Base-by-base conservation (phyloP, 2,113 vertebrate genomes). In the Hemichromis elongatus region DNA sequence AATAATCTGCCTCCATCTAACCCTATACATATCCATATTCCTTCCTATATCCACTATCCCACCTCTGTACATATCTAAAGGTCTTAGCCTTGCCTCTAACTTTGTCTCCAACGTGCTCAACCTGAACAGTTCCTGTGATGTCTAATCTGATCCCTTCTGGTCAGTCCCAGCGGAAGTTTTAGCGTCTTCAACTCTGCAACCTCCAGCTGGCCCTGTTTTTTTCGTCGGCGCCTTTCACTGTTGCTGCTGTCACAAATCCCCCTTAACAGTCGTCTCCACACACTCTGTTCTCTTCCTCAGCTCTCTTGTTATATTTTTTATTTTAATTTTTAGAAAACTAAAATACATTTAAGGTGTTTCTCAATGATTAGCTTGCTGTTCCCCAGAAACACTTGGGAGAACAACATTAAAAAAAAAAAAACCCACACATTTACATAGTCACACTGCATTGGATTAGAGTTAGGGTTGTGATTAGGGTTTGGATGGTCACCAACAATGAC, bases 211-310 rank as follows among this genome's bases (percentile, higher is more conserved):
- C 0, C 56, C 28, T 33, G 56, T 19, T 30, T 35, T 35, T 63
- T 35, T 35, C 2, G 0, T 35, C 9, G 0, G 18, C 19, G 18
- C 57, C n/a, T n/a, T n/a, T n/a, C 18, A n/a, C 18, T 10, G 30
- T 61, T n/a, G n/a, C n/a, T n/a, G n/a, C n/a, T n/a, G 57, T 33
- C 28, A 61, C 57, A 19, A 35, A 35, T 61, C 9, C 1, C 3
- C 30, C 30, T 16, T 61, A 33, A 61, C 18, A 35, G 18, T 35
- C 30, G 18, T 61, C 57, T 61, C 18, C 19, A 35, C 5, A 16
- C 57, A 35, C 57, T 61, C 57, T 33, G 9, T 33, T 35, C 30
- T 61, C 57, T 35, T 61, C 28, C 30, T 61, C 57, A 61, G 16
- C 30, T 61, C 18, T 35, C 30, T 33, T 19, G 30, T 35, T 30